phyloP scores from a whole-genome alignment of 1,140 invertebrate genomes.

The Pseudomyrmex sp. region DNA sequence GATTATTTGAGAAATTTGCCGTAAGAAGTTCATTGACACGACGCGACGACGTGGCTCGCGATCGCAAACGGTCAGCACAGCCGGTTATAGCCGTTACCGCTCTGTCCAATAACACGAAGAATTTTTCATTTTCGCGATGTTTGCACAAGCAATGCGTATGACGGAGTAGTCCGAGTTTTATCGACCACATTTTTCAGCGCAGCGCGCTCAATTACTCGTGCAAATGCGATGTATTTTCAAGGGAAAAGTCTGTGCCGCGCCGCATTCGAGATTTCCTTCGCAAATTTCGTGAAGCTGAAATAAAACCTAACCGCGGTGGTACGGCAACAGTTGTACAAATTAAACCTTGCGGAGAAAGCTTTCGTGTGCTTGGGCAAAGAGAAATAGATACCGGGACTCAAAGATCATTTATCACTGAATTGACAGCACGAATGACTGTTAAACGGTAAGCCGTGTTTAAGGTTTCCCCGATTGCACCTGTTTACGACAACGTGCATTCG shows the following conservation, averaged over 20 bases:
- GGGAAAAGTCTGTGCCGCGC: slow-evolving; percentile 9
- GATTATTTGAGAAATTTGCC: not conserved
- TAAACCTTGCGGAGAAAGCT: not conserved
- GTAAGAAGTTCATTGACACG: not conserved
- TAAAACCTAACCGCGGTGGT: not conserved
- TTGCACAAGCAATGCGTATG: slow-evolving; percentile 7
- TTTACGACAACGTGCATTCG: slow-evolving; percentile 47
- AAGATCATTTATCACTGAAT: slow-evolving; percentile 18
- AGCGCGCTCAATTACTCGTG: slow-evolving; percentile 2
- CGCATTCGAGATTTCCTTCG: slow-evolving; percentile 21
- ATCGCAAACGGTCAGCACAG: not conserved
- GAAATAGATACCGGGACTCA: not conserved
- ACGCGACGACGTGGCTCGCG: not conserved
- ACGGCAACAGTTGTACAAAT: not conserved
- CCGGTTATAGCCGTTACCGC: not conserved
- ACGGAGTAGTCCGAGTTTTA: slow-evolving; percentile 27
- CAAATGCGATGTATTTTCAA: slow-evolving; percentile 41
- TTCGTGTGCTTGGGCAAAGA: not conserved
- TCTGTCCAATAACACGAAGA: slow-evolving; percentile 7
- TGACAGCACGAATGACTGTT: slow-evolving; percentile 36
- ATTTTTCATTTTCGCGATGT: slow-evolving; percentile 16
- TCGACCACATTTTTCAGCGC: slow-evolving; percentile 2
- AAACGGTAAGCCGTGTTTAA: slow-evolving; percentile 52
- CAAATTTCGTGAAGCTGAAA: slow-evolving; percentile 13
- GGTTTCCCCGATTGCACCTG: slow-evolving; percentile 47